phyloP scores from a whole-genome alignment of 2,797 vertebrate genomes.

The Diceros bicornis region DNA sequence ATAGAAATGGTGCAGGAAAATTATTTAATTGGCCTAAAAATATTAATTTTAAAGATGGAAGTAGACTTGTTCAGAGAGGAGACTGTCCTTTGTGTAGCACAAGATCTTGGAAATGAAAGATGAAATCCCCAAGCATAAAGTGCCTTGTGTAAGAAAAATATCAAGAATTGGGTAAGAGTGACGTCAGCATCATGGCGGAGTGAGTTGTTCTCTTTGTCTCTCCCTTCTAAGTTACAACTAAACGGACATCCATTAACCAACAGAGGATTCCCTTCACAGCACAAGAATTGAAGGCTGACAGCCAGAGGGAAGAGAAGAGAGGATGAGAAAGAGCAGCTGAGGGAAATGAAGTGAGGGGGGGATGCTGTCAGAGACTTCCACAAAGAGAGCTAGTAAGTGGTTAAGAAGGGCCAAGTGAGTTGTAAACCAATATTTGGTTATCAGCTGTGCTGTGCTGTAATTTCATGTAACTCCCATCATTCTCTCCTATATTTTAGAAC shows the following conservation, averaged over 20 bases:
- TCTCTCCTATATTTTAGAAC: not conserved
- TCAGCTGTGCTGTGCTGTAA: not conserved
- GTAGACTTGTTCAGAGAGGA: not conserved
- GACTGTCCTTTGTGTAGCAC: not conserved
- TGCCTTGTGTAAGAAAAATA: not conserved
- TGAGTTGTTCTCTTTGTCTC: too few relatives aligned
- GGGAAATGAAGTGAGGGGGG: not conserved
- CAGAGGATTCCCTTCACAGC: too few relatives aligned
- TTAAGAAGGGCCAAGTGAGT: not conserved
- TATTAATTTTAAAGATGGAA: slow-evolving; percentile 22
- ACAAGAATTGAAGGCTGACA: not conserved
- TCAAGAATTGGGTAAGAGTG: not conserved
- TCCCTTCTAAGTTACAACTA: too few relatives aligned
- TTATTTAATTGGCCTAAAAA: not conserved
- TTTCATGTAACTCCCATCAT: not conserved
- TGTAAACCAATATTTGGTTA: not conserved
- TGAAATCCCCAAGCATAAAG: not conserved
- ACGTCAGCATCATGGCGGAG: too few relatives aligned
- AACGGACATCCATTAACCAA: too few relatives aligned
- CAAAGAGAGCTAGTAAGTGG: not conserved
- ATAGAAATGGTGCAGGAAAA: not conserved
- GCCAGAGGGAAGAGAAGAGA: not conserved
- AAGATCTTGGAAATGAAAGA: not conserved
- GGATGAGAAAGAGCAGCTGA: not conserved
- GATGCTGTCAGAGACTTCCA: not conserved